Evolutionary conservation across 2,797 vertebrate species (phyloP).

Genomic region (Sebastes iracundus): DNA sequence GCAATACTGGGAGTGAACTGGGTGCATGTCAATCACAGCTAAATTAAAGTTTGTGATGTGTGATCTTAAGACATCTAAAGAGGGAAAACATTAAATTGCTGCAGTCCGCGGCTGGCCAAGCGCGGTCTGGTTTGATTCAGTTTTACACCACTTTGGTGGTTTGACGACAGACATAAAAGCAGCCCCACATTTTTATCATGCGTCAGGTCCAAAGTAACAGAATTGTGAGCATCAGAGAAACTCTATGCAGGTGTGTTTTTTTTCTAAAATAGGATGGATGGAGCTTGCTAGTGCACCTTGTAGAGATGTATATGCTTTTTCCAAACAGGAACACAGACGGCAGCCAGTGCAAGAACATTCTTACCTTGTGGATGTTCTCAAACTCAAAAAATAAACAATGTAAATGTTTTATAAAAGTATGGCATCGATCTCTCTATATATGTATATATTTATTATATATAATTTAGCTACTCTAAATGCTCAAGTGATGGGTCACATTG

Average conservation of each 20-base stretch:
- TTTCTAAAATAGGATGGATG: neutral
- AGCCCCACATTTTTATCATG: neutral
- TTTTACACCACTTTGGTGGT: neutral
- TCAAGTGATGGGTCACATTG: neutral
- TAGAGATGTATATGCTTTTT: no score
- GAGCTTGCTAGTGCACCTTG: neutral
- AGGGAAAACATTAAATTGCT: neutral
- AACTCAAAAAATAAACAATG: neutral
- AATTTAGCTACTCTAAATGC: neutral
- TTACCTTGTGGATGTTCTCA: neutral
- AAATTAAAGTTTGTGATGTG: constrained; percentile 1
- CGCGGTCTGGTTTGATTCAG: neutral
- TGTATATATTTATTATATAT: no score
- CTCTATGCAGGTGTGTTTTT: neutral
- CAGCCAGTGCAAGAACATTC: neutral
- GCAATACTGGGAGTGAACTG: neutral
- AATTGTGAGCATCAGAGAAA: neutral
- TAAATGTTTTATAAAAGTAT: neutral
- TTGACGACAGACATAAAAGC: neutral
- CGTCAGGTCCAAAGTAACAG: neutral
- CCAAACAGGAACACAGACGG: no score
- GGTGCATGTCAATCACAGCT: constrained; percentile 18
- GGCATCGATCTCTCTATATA: no score
- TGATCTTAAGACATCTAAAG: neutral
- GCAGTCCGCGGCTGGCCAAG: neutral